These are phyloP conservation scores for Panthera tigris DNA, from an alignment of 2,113 vertebrate species.

Conservation along the genomic window DNA sequence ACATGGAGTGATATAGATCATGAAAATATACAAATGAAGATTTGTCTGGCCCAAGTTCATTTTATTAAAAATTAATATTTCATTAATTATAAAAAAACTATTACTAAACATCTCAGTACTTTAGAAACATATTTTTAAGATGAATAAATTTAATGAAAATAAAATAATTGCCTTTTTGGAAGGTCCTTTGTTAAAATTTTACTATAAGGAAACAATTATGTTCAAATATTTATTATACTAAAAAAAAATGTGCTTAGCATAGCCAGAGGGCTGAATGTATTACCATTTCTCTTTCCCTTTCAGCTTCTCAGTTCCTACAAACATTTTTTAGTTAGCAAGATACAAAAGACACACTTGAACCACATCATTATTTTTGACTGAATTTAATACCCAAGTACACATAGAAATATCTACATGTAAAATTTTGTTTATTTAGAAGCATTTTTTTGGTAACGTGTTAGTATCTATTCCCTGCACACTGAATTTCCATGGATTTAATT, in stretches of 20 bases:
- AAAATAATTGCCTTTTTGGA: neutral
- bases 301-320: neutral
- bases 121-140: neutral
- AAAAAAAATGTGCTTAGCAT: neutral
- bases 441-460: neutral
- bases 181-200: neutral
- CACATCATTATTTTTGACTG: neutral
- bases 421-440: slow-evolving; percentile 25
- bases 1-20: neutral
- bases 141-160: slow-evolving; percentile 13
- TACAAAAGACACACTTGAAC: neutral
- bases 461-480: neutral
- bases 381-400: neutral
- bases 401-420: neutral
- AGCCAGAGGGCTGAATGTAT: neutral
- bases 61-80: neutral
- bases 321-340: neutral
- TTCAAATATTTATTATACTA: slow-evolving; percentile 1
- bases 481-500: slow-evolving; percentile 10
- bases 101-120: neutral
- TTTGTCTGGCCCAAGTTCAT: neutral
- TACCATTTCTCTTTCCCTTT: neutral
- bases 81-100: neutral
- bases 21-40: neutral
- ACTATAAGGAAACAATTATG: neutral